Conservation (phyloP, 2,888 invertebrate genomes). For the Plebejus melissa region DNA sequence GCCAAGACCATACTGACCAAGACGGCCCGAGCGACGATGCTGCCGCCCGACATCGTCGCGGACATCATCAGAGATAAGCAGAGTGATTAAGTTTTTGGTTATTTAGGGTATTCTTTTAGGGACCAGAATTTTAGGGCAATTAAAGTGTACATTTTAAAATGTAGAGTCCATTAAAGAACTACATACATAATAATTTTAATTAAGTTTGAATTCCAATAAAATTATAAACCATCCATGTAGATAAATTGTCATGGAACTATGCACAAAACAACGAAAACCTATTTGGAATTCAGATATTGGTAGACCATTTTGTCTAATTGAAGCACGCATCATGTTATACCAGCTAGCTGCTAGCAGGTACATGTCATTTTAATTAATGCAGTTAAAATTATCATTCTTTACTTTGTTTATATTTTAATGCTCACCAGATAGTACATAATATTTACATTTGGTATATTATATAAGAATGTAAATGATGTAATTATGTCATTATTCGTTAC, state of each 20-base stretch:
- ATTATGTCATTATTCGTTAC: neutral
- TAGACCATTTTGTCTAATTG: too few species aligned
- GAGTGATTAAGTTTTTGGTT: slow-evolving; percentile 40
- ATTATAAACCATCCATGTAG: too few species aligned
- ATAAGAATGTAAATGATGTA: neutral
- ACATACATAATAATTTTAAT: neutral
- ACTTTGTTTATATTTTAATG: neutral
- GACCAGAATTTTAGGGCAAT: neutral
- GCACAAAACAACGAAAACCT: too few species aligned
- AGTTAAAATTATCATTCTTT: too few species aligned
- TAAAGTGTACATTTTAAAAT: neutral
- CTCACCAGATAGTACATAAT: neutral
- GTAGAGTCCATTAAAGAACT: neutral
- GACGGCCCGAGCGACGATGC: slow-evolving; percentile 69
- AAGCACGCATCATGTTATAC: too few species aligned
- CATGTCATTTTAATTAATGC: too few species aligned
- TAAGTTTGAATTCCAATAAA: neutral
- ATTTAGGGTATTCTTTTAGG: neutral
- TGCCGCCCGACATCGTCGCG: slow-evolving; percentile 68
- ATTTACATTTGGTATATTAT: neutral
- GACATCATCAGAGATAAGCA: slow-evolving; percentile 70
- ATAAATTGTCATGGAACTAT: too few species aligned
- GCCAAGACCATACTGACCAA: slow-evolving; percentile 63
- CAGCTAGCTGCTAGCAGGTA: too few species aligned
- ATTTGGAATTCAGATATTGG: too few species aligned